Evolutionary conservation across 2,113 vertebrate genomes (phyloP).

Genomic region (Pseudorectes ferrugineus): DNA sequence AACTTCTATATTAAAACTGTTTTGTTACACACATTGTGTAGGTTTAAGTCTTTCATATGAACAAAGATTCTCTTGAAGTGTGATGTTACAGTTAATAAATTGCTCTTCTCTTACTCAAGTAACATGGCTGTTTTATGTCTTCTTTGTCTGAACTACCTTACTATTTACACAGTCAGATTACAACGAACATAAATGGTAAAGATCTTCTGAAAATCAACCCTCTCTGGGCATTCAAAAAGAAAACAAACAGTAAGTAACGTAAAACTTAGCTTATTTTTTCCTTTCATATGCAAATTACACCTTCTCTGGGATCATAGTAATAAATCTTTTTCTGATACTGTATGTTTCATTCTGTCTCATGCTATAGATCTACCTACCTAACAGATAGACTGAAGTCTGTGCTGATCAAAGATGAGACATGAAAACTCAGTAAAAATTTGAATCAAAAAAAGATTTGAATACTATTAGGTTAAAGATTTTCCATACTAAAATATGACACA

Average conservation of each 20-base stretch:
- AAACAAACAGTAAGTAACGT: not conserved
- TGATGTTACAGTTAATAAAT: not conserved
- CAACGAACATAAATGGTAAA: not conserved
- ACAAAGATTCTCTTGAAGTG: not conserved
- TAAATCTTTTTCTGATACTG: not conserved
- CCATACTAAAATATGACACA: not conserved
- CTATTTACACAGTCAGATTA: not conserved
- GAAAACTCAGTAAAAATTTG: not conserved
- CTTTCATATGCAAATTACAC: constrained; percentile 14
- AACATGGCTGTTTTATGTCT: not conserved
- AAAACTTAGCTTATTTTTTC: not conserved
- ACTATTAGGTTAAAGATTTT: not conserved
- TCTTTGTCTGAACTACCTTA: not conserved
- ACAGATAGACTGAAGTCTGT: not conserved
- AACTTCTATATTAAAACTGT: not conserved
- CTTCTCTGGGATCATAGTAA: not conserved
- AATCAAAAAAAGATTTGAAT: not conserved
- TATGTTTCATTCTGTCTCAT: not conserved
- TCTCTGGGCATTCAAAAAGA: not conserved
- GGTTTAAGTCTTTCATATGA: not conserved
- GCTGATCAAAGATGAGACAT: not conserved
- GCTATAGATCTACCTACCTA: not conserved
- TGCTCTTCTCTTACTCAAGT: not conserved
- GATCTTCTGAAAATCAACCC: not conserved
- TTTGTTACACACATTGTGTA: not conserved